phyloP scores from a whole-genome alignment of 2,888 invertebrate species.

The Lepidocyrtinus sp. region DNA sequence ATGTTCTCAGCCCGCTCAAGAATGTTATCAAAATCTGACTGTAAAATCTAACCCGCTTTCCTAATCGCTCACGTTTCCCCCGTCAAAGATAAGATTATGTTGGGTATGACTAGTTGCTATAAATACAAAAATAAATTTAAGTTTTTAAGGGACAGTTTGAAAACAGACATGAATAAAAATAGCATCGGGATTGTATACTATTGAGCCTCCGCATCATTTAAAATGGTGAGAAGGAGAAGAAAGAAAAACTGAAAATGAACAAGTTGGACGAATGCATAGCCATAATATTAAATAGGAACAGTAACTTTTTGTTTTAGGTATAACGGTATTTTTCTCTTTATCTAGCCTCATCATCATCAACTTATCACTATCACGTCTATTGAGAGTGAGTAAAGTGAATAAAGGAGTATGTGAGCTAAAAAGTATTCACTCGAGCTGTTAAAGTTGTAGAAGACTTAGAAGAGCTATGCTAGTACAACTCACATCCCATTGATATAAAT shows the following conservation, averaged over 20 bases:
- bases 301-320: slow-evolving; percentile 4
- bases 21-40: background rate
- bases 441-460: background rate
- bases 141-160: background rate
- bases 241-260: background rate
- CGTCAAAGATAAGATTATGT: background rate
- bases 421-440: slow-evolving; percentile 17
- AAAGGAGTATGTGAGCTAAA: slow-evolving; percentile 25
- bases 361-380: slow-evolving; percentile 16
- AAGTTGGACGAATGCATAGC: background rate
- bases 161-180: background rate
- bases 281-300: background rate
- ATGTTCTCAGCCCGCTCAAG: background rate
- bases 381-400: slow-evolving; percentile 46
- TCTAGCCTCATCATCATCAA: slow-evolving; percentile 17
- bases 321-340: slow-evolving; percentile 55
- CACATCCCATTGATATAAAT: background rate
- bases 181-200: background rate
- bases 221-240: background rate
- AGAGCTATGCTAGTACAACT: background rate
- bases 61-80: background rate
- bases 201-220: background rate
- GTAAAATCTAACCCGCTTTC: slow-evolving; percentile 2
- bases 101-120: background rate
- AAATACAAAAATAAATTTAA: background rate